A percentile compares a stretch with the other conserved stretches of the same genome.
Evolutionary conservation across 2,888 invertebrate genomes (phyloP).

Genomic region (Pegoplata infirma): DNA sequence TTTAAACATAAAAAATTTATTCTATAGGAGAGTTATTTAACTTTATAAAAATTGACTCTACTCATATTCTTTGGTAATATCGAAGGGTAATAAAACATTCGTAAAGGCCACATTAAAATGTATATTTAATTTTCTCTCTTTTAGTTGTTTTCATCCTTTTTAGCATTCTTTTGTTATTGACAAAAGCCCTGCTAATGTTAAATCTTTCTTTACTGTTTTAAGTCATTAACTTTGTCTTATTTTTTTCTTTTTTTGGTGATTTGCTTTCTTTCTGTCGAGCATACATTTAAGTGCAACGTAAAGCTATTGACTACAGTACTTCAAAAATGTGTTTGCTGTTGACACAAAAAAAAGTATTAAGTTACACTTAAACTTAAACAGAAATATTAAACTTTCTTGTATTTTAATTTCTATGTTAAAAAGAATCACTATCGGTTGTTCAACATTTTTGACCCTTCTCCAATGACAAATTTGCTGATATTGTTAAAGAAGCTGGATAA

Average conservation of each 20-base stretch:
- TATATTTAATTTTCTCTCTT: conserved; percentile 20
- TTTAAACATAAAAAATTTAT: no score
- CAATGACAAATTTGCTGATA: no score
- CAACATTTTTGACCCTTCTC: no score
- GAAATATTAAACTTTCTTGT: no score
- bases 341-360: conserved; percentile 34
- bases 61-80: no score
- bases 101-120: no score
- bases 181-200: conserved; percentile 65
- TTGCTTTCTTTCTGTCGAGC: conserved; percentile 6
- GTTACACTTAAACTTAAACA: conserved; percentile 41
- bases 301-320: conserved; percentile 29
- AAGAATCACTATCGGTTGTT: no score
- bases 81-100: no score
- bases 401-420: no score
- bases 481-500: no score
- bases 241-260: conserved; percentile 1
- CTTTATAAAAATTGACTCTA: no score
- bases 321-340: conserved; percentile 2
- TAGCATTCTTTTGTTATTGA: conserved; percentile 49
- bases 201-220: conserved; percentile 36
- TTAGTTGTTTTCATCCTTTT: conserved; percentile 36
- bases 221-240: conserved; percentile 52
- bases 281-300: conserved; percentile 50
- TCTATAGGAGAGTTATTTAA: no score